Base-by-base conservation (phyloP, 2,888 invertebrate species). In the Drosophila nr. medialis region DNA sequence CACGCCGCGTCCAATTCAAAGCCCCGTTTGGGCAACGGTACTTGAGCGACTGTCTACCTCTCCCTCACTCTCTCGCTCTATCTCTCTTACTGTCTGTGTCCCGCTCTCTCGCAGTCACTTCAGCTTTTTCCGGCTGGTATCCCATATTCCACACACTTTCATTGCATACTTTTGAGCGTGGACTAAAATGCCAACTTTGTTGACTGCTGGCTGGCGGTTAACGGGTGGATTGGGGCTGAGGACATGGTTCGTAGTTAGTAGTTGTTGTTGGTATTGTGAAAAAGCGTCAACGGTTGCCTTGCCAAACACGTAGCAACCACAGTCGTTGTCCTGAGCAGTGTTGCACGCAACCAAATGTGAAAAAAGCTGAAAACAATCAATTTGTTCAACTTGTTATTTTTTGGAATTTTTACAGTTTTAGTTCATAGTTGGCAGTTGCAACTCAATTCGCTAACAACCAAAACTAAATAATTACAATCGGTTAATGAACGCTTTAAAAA, bases 91-190 rank as follows among this genome's bases (percentile, higher is more conserved):
- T 56, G 53, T 45, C 36, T 34, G 21, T n/a, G 40, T 30, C 40
- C 36, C 64, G 36, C 51, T 8, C 11, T 13, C 53, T 24, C 53
- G n/a, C 45, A 49, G 34, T 10, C 30, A 18, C 55, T 38, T 29
- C 30, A 40, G 21, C 38, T 48, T 66, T 48, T 70, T 77, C 75
- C 66, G 66, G 55, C 64, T 56, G 27, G 50, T 27, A 68, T 71
- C 50, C 36, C 59, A 54, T 60, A 70, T 58, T 66, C 77, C 73
- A 69, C 81, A 86, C 81, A 81, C 76, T 81, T 86, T 71, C 76
- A 79, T 81, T 70, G 84, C 84, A 85, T 89, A 62, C 84, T 84
- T 86, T 84, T 66, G 70, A 65, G 81, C 76, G 68, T 68, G 53
- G 40, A 61, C 69, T 62, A 62, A 72, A 78, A 74, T 81, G 64